phyloP scores from a whole-genome alignment of 2,888 invertebrate species.

The Lapara coniferarum region DNA sequence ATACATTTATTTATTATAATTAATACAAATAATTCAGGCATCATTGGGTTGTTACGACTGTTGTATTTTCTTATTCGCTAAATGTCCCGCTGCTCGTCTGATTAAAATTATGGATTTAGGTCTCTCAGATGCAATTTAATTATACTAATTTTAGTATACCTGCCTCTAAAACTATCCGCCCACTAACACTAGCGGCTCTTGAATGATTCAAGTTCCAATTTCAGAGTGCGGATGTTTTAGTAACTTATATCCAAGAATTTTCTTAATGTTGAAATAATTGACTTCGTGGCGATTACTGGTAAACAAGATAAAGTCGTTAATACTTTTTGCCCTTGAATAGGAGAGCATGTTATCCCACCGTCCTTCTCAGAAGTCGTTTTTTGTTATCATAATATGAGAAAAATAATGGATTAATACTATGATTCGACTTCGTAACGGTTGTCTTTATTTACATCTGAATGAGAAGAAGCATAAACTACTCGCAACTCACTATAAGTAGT shows the following conservation, averaged over 20 bases:
- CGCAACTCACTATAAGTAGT: no score
- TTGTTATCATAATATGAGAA: not conserved
- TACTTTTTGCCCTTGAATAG: constrained; percentile 14
- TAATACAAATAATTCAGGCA: not conserved
- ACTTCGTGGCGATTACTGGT: constrained; percentile 1
- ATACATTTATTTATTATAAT: no score
- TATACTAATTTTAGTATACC: constrained; percentile 1
- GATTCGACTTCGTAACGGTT: no score
- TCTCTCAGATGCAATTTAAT: constrained; percentile 1
- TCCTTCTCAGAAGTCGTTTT: constrained; percentile 3
- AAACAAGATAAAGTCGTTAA: constrained; percentile 11
- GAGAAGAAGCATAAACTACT: no score
- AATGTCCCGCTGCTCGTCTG: not conserved
- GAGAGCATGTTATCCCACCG: constrained; percentile 5
- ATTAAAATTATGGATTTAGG: constrained; percentile 1
- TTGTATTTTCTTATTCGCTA: not conserved
- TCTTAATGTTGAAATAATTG: constrained; percentile 18
- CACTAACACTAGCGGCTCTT: not conserved
- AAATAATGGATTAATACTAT: no score
- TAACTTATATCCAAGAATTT: constrained; percentile 12
- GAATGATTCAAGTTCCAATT: no score
- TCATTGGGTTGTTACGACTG: not conserved
- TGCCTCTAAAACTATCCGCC: not conserved
- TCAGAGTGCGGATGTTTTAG: not conserved
- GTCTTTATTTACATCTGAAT: no score